phyloP scores from a whole-genome alignment of 2,113 vertebrate genomes.

The Cricetomys ansorgei region DNA sequence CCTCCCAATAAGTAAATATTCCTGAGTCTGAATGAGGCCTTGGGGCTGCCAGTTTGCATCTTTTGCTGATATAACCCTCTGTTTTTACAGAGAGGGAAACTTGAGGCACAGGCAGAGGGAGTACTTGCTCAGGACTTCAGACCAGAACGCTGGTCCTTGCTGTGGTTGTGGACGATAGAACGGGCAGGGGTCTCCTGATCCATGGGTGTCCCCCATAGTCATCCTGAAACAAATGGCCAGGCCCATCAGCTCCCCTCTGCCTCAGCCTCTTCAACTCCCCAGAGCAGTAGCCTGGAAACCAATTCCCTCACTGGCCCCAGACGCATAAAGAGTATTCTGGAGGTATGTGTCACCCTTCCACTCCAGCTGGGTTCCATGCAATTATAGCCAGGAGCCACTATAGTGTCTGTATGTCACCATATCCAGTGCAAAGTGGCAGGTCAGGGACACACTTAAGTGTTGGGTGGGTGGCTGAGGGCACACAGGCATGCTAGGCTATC shows the following conservation, averaged over 20 bases:
- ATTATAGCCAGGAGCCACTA: background rate
- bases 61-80: background rate
- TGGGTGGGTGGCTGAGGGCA: background rate
- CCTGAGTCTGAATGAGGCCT: background rate
- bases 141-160: background rate
- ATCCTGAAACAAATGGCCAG: background rate
- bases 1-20: too few species aligned
- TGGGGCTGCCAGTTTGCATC: background rate
- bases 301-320: background rate
- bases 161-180: background rate
- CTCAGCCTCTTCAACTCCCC: background rate
- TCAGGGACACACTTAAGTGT: background rate
- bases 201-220: background rate
- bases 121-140: background rate
- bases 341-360: background rate
- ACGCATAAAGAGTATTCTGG: background rate
- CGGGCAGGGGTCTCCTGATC: background rate
- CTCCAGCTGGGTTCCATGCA: background rate
- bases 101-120: background rate
- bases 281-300: background rate
- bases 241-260: background rate
- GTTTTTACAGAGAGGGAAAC: constrained; percentile 26
- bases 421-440: background rate
- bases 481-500: background rate
- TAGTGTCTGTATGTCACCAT: background rate